Evolutionary conservation across 2,888 invertebrate genomes (phyloP).

Genomic region (Lithophane socia): DNA sequence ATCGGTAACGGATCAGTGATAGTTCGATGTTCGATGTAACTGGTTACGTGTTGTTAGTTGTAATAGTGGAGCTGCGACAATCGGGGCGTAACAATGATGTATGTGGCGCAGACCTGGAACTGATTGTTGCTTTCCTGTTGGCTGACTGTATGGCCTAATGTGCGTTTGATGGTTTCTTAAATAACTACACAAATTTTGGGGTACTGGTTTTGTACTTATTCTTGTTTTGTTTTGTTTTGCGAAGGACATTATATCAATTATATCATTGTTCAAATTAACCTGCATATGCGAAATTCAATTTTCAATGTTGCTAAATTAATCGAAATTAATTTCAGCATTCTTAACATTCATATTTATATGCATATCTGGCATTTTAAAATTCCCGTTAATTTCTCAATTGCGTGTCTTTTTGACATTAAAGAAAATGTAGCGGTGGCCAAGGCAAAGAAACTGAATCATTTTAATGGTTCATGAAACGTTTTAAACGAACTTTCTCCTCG

Average conservation of each 20-base stretch:
- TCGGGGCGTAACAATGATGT: slow-evolving; percentile 59
- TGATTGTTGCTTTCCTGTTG: slow-evolving; percentile 48
- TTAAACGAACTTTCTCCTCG: slow-evolving; percentile 43
- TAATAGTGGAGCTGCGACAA: slow-evolving; percentile 52
- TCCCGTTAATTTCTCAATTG: slow-evolving; percentile 22
- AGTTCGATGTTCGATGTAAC: slow-evolving; percentile 50
- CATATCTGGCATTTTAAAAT: background rate
- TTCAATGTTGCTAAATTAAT: background rate
- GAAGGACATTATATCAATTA: background rate
- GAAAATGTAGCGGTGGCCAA: slow-evolving; percentile 26
- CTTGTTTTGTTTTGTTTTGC: background rate
- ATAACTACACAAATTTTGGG: slow-evolving; percentile 1
- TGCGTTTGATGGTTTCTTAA: slow-evolving; percentile 22
- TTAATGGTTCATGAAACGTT: slow-evolving; percentile 41
- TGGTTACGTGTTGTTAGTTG: slow-evolving; percentile 58
- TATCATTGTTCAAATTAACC: background rate
- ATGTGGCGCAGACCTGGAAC: slow-evolving; percentile 44
- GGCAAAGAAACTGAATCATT: slow-evolving; percentile 18
- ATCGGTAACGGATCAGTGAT: slow-evolving; percentile 46
- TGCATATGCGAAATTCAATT: background rate
- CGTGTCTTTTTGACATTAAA: slow-evolving; percentile 49
- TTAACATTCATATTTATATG: background rate
- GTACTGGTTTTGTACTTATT: background rate
- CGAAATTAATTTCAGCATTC: background rate
- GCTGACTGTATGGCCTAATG: slow-evolving; percentile 30